These are phyloP conservation scores for Drosophila subpulchrella DNA, from an alignment of 1,140 invertebrate species.

Conservation along the genomic window DNA sequence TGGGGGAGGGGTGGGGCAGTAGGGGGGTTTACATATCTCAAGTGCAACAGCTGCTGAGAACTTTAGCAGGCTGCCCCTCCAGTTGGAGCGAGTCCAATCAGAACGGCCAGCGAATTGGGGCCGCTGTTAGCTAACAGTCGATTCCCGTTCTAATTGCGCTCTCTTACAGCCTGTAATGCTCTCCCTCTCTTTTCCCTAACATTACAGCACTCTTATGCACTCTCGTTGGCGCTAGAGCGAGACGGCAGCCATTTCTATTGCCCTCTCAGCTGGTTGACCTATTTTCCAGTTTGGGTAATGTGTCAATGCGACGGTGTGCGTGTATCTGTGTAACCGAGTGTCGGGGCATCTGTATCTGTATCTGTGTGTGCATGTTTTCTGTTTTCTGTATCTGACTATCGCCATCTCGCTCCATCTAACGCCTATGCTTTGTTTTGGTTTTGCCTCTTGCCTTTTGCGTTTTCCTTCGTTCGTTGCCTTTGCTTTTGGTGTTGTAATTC, in stretches of 20 bases:
- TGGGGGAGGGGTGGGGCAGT: no score
- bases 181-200: background rate
- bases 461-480: constrained; percentile 37
- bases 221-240: constrained; percentile 46
- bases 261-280: constrained; percentile 71
- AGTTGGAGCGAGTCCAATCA: constrained; percentile 54
- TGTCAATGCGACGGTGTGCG: constrained; percentile 42
- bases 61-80: constrained; percentile 8
- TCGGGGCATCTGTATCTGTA: background rate
- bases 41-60: constrained; percentile 45
- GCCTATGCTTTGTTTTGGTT: constrained; percentile 78
- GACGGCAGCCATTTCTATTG: constrained; percentile 14
- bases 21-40: background rate
- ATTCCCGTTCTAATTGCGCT: constrained; percentile 72
- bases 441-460: constrained; percentile 66
- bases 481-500: constrained; percentile 65
- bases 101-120: constrained; percentile 43
- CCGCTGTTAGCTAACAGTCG: constrained; percentile 68
- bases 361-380: constrained; percentile 39
- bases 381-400: constrained; percentile 32
- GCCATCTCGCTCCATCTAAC: constrained; percentile 62
- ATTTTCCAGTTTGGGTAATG: constrained; percentile 78
- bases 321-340: background rate
- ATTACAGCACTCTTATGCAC: background rate
- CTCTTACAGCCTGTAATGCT: constrained; percentile 43